Conservation (phyloP, 1,140 invertebrate genomes). For the Hylyphantes graminicola region DNA sequence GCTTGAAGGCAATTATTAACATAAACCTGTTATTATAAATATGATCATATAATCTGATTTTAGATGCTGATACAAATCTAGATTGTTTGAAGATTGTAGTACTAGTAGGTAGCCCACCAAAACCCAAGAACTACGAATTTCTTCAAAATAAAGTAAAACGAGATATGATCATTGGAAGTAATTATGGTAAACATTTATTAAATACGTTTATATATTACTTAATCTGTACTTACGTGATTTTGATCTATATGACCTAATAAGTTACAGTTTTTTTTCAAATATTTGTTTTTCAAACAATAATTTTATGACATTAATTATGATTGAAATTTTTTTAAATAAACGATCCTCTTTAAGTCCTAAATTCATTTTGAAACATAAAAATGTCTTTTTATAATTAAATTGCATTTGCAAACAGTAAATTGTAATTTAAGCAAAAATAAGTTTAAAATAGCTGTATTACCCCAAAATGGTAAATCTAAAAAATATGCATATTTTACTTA, state of each 20-base stretch:
- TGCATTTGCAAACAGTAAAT: too few relatives aligned
- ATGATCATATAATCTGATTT: neutral
- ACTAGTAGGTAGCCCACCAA: conserved; percentile 16
- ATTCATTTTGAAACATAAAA: too few relatives aligned
- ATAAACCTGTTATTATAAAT: too few relatives aligned
- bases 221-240: too few relatives aligned
- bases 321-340: neutral
- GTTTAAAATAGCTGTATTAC: too few relatives aligned
- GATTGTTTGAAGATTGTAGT: neutral
- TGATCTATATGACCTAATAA: too few relatives aligned
- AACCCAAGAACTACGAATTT: conserved; percentile 9
- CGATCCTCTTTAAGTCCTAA: neutral
- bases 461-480: neutral
- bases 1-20: too few relatives aligned
- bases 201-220: neutral
- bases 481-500: neutral
- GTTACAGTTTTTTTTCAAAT: neutral
- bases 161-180: conserved; percentile 17
- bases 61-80: neutral
- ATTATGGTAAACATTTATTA: conserved; percentile 20
- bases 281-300: neutral
- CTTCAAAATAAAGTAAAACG: conserved; percentile 7
- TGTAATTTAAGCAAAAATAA: too few relatives aligned
- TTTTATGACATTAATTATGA: neutral
- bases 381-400: too few relatives aligned